Conservation (phyloP, 2,888 invertebrate species). For the Iphiclides podalirius region DNA sequence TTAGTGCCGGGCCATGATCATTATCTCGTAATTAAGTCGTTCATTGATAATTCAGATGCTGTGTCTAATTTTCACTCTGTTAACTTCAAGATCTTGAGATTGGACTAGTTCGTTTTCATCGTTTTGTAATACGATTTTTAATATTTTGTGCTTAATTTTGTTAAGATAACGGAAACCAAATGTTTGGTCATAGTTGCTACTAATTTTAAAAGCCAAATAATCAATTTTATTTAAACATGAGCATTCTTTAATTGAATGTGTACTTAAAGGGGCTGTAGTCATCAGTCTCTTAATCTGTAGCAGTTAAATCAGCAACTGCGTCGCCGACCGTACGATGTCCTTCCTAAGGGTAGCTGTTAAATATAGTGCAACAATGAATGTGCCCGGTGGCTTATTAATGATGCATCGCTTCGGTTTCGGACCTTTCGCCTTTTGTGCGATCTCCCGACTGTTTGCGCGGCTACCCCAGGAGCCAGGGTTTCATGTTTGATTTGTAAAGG, state of each 20-base stretch:
- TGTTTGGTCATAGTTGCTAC: no score
- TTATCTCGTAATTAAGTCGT: background rate
- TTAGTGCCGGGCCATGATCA: constrained; percentile 4
- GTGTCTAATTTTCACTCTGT: no score
- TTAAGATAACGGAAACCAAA: no score
- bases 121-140: no score
- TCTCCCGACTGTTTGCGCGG: constrained; percentile 43
- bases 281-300: background rate
- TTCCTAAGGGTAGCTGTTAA: constrained; percentile 59
- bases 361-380: constrained; percentile 75
- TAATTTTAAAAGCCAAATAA: no score
- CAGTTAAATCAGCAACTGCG: constrained; percentile 7
- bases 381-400: constrained; percentile 64
- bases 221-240: no score
- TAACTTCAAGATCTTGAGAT: no score
- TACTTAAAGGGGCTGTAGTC: no score
- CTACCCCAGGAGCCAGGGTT: constrained; percentile 29
- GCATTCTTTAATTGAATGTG: no score
- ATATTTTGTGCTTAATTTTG: no score
- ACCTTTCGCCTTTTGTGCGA: constrained; percentile 61
- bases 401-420: constrained; percentile 61
- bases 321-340: constrained; percentile 36
- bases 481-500: constrained; percentile 32
- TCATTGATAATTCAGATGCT: constrained; percentile 9
- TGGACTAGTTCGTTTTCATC: no score